Percentiles rank a stretch among this genome's conserved stretches.
phyloP scores from a whole-genome alignment of 2,888 invertebrate genomes.

The Chaitophorus viminalis region DNA sequence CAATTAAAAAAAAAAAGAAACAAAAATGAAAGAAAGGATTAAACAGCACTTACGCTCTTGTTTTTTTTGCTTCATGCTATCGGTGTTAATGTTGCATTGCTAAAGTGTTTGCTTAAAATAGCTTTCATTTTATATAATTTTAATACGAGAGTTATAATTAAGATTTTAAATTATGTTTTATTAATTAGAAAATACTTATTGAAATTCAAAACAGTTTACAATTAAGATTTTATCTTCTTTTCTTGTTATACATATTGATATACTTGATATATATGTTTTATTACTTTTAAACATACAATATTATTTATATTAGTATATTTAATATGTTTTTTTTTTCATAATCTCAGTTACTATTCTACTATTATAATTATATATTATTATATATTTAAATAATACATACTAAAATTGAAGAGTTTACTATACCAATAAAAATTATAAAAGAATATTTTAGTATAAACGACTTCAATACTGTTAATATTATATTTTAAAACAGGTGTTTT shows the following conservation, averaged over 20 bases:
- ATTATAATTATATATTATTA: neutral
- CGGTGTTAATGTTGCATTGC: slow-evolving; percentile 22
- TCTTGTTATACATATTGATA: neutral
- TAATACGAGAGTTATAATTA: slow-evolving; percentile 14
- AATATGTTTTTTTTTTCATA: neutral
- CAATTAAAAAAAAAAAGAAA: slow-evolving; percentile 25
- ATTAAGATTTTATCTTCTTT: neutral
- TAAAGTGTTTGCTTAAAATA: slow-evolving; percentile 16
- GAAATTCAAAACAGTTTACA: neutral
- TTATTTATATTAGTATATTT: neutral
- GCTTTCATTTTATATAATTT: slow-evolving; percentile 29
- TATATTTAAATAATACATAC: neutral
- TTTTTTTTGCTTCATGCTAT: slow-evolving; percentile 15
- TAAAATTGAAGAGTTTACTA: neutral
- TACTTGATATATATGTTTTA: too few relatives aligned
- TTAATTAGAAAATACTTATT: neutral
- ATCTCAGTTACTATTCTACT: neutral
- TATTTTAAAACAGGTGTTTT: neutral
- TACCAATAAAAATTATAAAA: neutral
- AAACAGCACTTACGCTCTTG: neutral
- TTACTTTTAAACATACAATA: neutral
- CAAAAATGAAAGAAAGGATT: slow-evolving; percentile 23
- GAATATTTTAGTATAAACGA: neutral
- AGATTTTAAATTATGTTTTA: neutral
- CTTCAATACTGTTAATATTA: neutral